Base-by-base conservation (phyloP, 2,113 vertebrate genomes). In the Sitta europaea region DNA sequence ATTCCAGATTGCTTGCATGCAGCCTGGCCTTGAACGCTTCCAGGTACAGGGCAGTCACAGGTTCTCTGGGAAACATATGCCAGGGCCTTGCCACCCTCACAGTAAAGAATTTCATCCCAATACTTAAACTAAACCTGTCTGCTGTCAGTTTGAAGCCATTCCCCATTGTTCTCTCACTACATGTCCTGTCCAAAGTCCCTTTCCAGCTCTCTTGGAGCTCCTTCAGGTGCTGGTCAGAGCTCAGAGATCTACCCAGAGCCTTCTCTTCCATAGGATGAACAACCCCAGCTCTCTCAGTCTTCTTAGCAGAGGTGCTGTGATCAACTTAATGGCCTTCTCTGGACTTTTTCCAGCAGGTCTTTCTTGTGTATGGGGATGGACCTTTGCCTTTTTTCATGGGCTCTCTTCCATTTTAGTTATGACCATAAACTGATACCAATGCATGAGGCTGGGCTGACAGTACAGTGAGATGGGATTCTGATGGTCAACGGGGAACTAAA, bases 401-500 rank as follows among this genome's bases (percentile, higher is more conserved):
- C 10, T 77, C 10, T 61, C 23, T 84, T 76, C 15, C 9, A 3
- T 63, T 92, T 63, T 33, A 35, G 6, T 77, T 57, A 7, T 25
- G 47, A 11, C 13, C 1, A 2, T 58, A 45, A 75, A 55, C 20
- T 20, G 43, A 43, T 42, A 47, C 3, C 66, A 82, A 33, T 35
- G 33, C 21, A 3, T 42, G 38, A 59, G 27, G 18, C 13, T 55
- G 57, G 17, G 27, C 36, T 89, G 9, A 5, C 0, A 0, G 17
- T 36, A 10, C 40, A 47, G 25, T 28, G 55, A 25, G 20, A 10
- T 7, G 22, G 24, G 33, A 14, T 48, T 76, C 62, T 68, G 23
- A 5, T 63, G 42, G 18, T 72, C 14, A 42, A 1, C 15, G n/a
- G 36, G 28, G 25, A 78, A 3, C n/a, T 65, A 3, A 72, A 36